Evolutionary conservation across 2,888 invertebrate genomes (phyloP), one percentile per base, ranked within the genome.

Genomic region (Scaeva pyrastri): DNA sequence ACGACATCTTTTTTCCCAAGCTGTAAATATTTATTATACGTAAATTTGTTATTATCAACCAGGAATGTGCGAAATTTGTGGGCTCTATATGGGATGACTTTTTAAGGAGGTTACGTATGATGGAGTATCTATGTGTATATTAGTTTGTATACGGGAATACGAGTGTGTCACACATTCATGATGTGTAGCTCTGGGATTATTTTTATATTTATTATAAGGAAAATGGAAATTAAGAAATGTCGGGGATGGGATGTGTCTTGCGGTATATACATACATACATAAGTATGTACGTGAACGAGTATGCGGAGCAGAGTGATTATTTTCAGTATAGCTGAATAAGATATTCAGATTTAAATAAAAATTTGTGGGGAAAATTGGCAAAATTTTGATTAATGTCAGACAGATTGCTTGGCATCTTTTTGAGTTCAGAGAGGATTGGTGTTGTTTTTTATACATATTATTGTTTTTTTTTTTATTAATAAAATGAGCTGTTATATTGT

Each of bases 1-100:
- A 70, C 56, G 68, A 77, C 80, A 80, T 81, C 64, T 77, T 81
- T 81, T 77, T 77, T 81, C 45, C 77, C 43, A 68, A 71, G 81
- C 70, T 81, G 81, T 86, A 77, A 81, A 86, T 86, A 86, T 86
- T 86, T 81, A 86, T 81, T 81, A 81, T 81, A 77, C 81, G 86
- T 86, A 81, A 86, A 86, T 86, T 86, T 86, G 73, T 77, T 86
- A 86, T 85, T 85, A 80, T 85, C 80, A 80, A 52, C 45, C 48
- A 41, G 56, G 75, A 72, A 74, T 50, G 68, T 66, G 55, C 50
- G 39, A 72, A 48, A 58, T 56, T 43, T 70, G 74, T 62, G 64
- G 70, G 58, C 12, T 64, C 58, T n/a, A 39, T 71, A 82, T 64
- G 79, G 75, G 74, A 84, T 75, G 83, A 84, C 73, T 79, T 84